A percentile compares a stretch with the other conserved stretches of the same genome.
Conservation (phyloP, 2,888 invertebrate species). For the Leptopilina syphax region DNA sequence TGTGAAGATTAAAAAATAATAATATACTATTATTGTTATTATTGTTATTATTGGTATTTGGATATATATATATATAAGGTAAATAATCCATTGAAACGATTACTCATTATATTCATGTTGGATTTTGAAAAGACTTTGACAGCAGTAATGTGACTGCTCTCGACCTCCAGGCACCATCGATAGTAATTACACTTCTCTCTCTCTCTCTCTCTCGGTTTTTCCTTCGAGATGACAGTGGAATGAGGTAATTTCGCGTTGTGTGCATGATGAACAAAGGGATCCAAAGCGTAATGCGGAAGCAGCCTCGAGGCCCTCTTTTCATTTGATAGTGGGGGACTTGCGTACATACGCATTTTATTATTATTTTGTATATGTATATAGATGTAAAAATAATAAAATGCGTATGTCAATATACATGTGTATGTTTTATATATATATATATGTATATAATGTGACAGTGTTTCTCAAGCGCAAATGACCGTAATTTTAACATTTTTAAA, state of each 20-base stretch:
- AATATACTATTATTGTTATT: no score
- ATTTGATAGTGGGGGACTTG: not conserved
- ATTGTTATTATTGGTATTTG: no score
- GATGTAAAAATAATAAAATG: no score
- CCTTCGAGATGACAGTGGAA: slow-evolving; percentile 16
- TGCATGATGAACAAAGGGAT: slow-evolving; percentile 51
- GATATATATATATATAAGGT: not conserved
- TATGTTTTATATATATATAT: no score
- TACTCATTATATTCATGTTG: not conserved
- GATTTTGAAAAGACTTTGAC: slow-evolving; percentile 15
- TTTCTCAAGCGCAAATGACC: slow-evolving; percentile 11
- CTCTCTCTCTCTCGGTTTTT: slow-evolving; percentile 23
- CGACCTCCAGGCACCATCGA: slow-evolving; percentile 34
- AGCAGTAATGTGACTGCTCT: slow-evolving; percentile 25
- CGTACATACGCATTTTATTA: not conserved
- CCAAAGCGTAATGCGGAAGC: slow-evolving; percentile 51
- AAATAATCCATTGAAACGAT: not conserved
- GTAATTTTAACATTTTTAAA: not conserved
- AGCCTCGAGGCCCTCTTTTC: slow-evolving; percentile 47
- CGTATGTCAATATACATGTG: no score
- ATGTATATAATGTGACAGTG: not conserved
- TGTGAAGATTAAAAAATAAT: no score
- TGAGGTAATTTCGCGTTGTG: slow-evolving; percentile 50
- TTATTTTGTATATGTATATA: not conserved
- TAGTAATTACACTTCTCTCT: slow-evolving; percentile 31